phyloP scores from a whole-genome alignment of 2,888 invertebrate species.

The Yponomeuta plumbellus region DNA sequence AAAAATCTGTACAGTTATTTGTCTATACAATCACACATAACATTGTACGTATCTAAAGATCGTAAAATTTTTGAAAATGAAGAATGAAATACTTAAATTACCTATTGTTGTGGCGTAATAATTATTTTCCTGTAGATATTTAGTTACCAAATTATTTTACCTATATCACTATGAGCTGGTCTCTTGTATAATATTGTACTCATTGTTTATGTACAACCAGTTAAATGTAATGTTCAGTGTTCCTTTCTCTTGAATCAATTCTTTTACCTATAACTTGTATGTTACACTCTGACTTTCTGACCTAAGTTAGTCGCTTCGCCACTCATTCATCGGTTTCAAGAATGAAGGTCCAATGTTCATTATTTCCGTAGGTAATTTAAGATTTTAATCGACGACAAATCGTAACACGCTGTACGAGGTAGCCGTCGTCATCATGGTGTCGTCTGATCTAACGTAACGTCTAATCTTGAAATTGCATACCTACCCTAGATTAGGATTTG shows the following conservation, averaged over 20 bases:
- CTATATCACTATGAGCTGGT: slow-evolving; percentile 55
- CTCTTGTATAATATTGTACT: slow-evolving; percentile 65
- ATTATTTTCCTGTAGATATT: slow-evolving; percentile 15
- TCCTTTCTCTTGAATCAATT: not conserved
- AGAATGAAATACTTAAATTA: slow-evolving; percentile 15
- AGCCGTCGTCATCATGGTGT: slow-evolving; percentile 42
- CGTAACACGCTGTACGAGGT: slow-evolving; percentile 26
- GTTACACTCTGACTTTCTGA: slow-evolving; percentile 10
- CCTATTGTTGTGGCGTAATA: slow-evolving; percentile 4
- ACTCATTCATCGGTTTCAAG: slow-evolving; percentile 49
- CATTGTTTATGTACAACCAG: slow-evolving; percentile 28
- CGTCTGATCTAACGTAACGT: slow-evolving; percentile 39
- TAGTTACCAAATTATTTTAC: not conserved
- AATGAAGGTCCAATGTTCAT: slow-evolving; percentile 63
- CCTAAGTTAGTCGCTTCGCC: slow-evolving; percentile 39
- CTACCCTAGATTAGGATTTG: slow-evolving; percentile 35
- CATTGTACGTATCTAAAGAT: too few relatives aligned
- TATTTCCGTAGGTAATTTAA: slow-evolving; percentile 65
- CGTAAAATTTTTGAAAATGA: not conserved
- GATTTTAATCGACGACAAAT: slow-evolving; percentile 50
- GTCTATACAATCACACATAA: slow-evolving; percentile 8
- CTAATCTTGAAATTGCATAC: slow-evolving; percentile 43
- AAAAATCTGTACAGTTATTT: not conserved
- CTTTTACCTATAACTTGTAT: not conserved
- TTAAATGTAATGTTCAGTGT: slow-evolving; percentile 6